Evolutionary conservation across 2,888 invertebrate genomes (phyloP).

Genomic region (Hanleya hanleyi): DNA sequence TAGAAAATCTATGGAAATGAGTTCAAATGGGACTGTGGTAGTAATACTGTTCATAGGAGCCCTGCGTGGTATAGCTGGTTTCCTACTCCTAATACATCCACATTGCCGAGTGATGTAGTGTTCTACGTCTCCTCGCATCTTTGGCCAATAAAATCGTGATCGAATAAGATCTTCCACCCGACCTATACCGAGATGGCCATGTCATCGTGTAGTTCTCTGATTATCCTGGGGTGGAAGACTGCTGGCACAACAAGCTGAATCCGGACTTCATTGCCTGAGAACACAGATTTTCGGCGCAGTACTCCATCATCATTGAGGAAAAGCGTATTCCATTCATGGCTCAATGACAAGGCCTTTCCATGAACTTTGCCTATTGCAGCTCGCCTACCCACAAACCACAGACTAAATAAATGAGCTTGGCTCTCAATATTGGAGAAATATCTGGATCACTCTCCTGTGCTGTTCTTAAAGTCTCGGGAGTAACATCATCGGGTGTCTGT

Average conservation of each 20-base stretch:
- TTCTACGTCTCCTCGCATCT: neutral
- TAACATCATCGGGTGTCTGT: neutral
- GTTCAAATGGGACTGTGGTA: neutral
- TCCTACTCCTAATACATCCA: neutral
- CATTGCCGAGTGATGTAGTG: neutral
- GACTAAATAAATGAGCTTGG: no score
- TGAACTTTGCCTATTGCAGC: neutral
- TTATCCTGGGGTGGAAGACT: neutral
- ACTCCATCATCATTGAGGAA: neutral
- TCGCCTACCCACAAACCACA: neutral
- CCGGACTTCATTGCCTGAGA: neutral
- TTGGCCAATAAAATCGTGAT: constrained; percentile 15
- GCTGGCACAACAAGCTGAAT: neutral
- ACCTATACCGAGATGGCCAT: constrained; percentile 9
- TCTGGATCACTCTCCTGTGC: neutral
- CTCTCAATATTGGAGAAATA: neutral
- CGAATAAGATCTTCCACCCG: neutral
- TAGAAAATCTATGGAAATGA: neutral
- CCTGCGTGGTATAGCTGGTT: neutral
- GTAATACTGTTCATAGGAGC: neutral
- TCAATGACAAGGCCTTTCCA: neutral
- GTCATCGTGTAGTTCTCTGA: constrained; percentile 8
- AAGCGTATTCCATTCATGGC: neutral
- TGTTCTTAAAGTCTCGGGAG: neutral
- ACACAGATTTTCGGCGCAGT: neutral